Evolutionary conservation across 1,140 invertebrate genomes (phyloP), one percentile per base, ranked within the genome.

Genomic region (Saccostrea echinata): DNA sequence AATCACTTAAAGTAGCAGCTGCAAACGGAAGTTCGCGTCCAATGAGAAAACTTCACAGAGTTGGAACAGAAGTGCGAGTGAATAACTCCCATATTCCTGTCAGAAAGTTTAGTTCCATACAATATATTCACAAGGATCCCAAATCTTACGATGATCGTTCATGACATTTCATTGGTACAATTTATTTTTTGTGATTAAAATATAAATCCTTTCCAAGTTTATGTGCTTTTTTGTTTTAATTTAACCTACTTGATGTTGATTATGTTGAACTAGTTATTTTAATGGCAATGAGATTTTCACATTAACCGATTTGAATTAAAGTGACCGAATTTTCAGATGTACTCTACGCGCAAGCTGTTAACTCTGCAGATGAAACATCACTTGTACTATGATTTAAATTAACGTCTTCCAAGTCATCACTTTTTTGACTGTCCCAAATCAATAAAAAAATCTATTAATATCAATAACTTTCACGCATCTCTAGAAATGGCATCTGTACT

Each of bases 21-120:
- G 30, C 12, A 51, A 83, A 83, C 21, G 81, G 81, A 51, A 83
- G 81, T 83, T 11, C 81, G 16, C 33, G 81, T 43, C 81, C 35
- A 24, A 83, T 51, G 18, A 83, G 81, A 52, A 53, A 51, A 52
- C 35, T 53, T 21, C 81, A 83, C 30, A 18, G 51, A 51, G 81
- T 83, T 8, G 81, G 81, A 83, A 83, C 81, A 83, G 81, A 83
- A 52, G 18, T 83, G n/a, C 51, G 51, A 52, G n/a, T 35, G 24
- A 51, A 51, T 83, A 83, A 83, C 9, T 83, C 35, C 51, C 43
- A 51, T 13, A 83, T 52, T 83, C 35, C 35, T 52, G 51, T 83
- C 18, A 21, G 35, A 83, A 83, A 83, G 35, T 53, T 52, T 83
- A 51, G 51, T 83, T 83, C 81, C 9, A 52, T 83, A n/a, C 81